Base-by-base conservation (phyloP, 1,140 invertebrate species). In the Papilio xuthus region DNA sequence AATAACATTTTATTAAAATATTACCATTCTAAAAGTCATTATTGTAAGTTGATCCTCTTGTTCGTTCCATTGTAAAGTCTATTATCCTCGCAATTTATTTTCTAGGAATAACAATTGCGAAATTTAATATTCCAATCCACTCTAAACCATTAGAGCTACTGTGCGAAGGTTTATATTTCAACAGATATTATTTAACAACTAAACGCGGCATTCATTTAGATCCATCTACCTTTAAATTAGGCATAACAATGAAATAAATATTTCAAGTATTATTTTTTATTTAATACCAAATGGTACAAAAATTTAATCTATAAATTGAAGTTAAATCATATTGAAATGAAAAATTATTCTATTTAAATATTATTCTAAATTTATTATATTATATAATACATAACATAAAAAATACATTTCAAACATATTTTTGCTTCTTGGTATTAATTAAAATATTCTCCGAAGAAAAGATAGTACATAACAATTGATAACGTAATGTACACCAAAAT, bases 101-200 rank as follows among this genome's bases (percentile, higher is more conserved):
- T 67, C 60, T 67, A 67, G 60, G 60, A 67, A 67, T 67, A 67
- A 67, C 60, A 67, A 67, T 67, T 67, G 60, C 23, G 60, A 67
- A 67, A 67, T 67, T 67, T 67, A 67, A 67, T 67, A 67, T 67
- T 67, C 60, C 60, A 67, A 67, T 67, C 60, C 60, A 67, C 60
- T 67, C 60, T 67, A 67, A 67, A 28, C 60, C 60, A 67, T 67
- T 67, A 67, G 26, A 67, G 60, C 60, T 67, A 67, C 28, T 63
- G 56, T 63, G 56, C 26, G 26, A 67, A 28, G 60, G 60, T 67
- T 67, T 67, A 67, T 32, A 67, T 67, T 67, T 67, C 60, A 67
- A 67, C 26, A 67, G 26, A 67, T 67, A 67, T 67, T 67, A 26
- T 67, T 67, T 7, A 67, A 67, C 60, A 67, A 67, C 60, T 15